Conservation (phyloP, 2,797 vertebrate species). For the Triplophysa yarkandensis region DNA sequence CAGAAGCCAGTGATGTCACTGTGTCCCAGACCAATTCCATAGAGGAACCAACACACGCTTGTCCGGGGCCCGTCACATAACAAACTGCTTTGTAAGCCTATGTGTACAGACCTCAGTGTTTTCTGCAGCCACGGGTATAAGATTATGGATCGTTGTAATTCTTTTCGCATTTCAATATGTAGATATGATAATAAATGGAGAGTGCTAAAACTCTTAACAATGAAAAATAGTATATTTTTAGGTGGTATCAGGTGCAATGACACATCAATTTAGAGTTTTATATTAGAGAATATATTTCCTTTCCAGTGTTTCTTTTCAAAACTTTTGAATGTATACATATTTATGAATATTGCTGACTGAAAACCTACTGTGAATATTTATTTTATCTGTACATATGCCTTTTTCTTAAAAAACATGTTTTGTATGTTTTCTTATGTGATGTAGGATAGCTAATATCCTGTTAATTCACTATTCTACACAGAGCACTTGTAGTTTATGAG, state of each 20-base stretch:
- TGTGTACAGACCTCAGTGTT: neutral
- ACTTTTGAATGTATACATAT: neutral
- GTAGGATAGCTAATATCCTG: constrained; percentile 1
- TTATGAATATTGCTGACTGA: neutral
- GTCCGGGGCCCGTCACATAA: neutral
- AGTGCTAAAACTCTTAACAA: no score
- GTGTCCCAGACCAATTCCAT: constrained; percentile 10
- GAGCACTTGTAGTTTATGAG: neutral
- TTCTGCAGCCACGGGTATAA: neutral
- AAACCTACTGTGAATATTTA: constrained; percentile 11
- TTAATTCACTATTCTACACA: constrained; percentile 1
- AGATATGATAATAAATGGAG: neutral
- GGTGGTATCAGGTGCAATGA: neutral
- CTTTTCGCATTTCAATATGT: neutral
- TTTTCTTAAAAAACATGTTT: constrained; percentile 18
- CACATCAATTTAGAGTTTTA: neutral
- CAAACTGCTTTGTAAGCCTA: neutral
- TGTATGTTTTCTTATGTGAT: constrained; percentile 6
- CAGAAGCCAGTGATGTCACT: constrained; percentile 66
- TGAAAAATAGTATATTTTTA: no score
- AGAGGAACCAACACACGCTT: constrained; percentile 4
- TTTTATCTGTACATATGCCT: neutral
- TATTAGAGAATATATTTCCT: constrained; percentile 1
- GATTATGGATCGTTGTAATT: neutral
- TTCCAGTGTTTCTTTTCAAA: neutral